A percentile compares a stretch with the other conserved stretches of the same genome.
phyloP scores from a whole-genome alignment of 1,140 invertebrate species.

The Leptinotarsa texana region DNA sequence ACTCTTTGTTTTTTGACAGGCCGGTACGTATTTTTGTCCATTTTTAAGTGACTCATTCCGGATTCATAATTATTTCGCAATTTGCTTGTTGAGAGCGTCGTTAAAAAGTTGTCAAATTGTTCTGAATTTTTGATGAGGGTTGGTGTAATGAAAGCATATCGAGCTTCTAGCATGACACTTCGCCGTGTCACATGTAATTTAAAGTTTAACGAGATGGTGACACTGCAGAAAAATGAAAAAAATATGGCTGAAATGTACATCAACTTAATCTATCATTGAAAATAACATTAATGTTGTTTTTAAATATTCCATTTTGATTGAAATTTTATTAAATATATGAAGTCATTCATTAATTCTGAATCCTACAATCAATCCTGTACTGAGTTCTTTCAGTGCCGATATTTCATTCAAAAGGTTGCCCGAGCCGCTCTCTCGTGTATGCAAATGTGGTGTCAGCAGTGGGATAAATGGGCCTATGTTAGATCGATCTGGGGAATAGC shows the following conservation, averaged over 20 bases:
- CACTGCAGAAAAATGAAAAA: too few species aligned
- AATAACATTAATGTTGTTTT: too few species aligned
- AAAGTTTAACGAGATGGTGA: too few species aligned
- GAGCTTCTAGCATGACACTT: not conserved
- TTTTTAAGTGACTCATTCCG: slow-evolving; percentile 22
- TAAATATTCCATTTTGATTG: too few species aligned
- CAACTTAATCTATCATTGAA: too few species aligned
- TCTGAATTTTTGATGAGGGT: slow-evolving; percentile 4
- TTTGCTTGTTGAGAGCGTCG: slow-evolving; percentile 11
- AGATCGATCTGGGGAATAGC: slow-evolving; percentile 33
- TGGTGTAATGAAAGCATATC: not conserved
- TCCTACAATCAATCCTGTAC: too few species aligned
- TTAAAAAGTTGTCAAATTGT: slow-evolving; percentile 17
- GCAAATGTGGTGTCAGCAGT: slow-evolving; percentile 35
- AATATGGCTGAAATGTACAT: too few species aligned
- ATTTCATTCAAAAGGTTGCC: not conserved
- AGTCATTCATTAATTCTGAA: too few species aligned
- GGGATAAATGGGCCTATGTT: slow-evolving; percentile 29
- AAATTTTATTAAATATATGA: too few species aligned
- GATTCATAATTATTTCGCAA: slow-evolving; percentile 21
- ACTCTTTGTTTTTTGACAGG: slow-evolving; percentile 8
- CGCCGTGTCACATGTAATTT: too few species aligned
- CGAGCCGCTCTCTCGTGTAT: slow-evolving; percentile 3
- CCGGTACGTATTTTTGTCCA: slow-evolving; percentile 7
- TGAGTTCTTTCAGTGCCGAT: slow-evolving; percentile 6